A percentile compares a stretch with the other conserved stretches of the same genome.
Conservation (phyloP, 2,888 invertebrate genomes). For the Orchestes rusci region DNA sequence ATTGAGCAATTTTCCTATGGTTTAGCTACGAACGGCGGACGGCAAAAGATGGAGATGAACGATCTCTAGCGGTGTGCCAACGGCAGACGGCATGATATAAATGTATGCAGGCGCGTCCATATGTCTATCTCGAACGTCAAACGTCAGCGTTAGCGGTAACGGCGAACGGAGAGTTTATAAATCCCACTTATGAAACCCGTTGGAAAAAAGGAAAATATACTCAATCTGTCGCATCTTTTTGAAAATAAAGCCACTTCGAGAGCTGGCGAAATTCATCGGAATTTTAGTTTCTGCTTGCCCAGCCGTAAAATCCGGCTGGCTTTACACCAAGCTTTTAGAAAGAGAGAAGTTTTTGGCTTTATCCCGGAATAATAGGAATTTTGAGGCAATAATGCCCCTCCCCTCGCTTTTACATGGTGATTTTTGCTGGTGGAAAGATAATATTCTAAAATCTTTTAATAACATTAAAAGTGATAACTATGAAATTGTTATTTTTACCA, state of each 20-base stretch:
- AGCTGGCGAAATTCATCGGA: conserved; percentile 8
- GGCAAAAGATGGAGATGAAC: too few relatives aligned
- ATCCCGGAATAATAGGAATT: background rate
- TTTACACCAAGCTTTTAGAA: conserved; percentile 4
- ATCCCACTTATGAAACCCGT: too few relatives aligned
- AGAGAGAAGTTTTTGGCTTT: conserved; percentile 6
- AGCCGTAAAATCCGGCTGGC: conserved; percentile 2
- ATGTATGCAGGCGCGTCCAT: too few relatives aligned
- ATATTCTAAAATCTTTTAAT: conserved; percentile 6
- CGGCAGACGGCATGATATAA: too few relatives aligned
- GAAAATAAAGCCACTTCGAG: background rate
- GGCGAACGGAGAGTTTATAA: too few relatives aligned
- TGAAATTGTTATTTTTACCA: conserved; percentile 18
- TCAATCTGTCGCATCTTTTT: background rate
- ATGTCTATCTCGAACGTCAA: too few relatives aligned
- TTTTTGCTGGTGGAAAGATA: conserved; percentile 8
- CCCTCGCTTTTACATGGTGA: conserved; percentile 1
- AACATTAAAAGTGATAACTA: conserved; percentile 8
- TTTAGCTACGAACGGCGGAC: too few relatives aligned
- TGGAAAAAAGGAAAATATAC: conserved; percentile 5
- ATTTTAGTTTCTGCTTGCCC: conserved; percentile 9
- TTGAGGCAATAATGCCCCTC: conserved; percentile 3
- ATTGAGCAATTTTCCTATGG: too few relatives aligned
- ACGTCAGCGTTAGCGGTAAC: too few relatives aligned
- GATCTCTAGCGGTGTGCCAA: too few relatives aligned